phyloP scores from a whole-genome alignment of 2,797 vertebrate species.

The Chanos chanos region DNA sequence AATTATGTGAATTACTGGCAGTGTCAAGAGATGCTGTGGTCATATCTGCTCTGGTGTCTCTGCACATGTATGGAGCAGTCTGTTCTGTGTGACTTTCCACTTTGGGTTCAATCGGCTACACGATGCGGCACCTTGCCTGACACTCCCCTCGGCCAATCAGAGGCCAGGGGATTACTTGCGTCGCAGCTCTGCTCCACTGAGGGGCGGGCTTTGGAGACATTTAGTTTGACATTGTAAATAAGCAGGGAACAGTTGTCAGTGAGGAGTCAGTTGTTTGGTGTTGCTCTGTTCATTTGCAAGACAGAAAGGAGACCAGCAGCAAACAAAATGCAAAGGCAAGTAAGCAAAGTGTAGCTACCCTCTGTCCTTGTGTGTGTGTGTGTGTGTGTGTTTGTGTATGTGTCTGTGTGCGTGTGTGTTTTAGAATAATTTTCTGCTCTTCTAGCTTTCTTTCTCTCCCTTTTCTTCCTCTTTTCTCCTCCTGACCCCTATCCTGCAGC shows the following conservation, averaged over 20 bases:
- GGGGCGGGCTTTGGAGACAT: constrained; percentile 73
- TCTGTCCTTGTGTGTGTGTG: constrained; percentile 28
- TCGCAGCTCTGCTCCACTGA: constrained; percentile 49
- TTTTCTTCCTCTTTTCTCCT: constrained; percentile 52
- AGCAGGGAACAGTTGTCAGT: constrained; percentile 79
- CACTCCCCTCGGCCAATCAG: constrained; percentile 59
- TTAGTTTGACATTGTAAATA: constrained; percentile 88
- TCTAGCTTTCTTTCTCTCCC: constrained; percentile 40
- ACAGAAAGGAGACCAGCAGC: constrained; percentile 49
- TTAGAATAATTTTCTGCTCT: constrained; percentile 68
- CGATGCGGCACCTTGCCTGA: constrained; percentile 71
- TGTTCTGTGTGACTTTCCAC: constrained; percentile 71
- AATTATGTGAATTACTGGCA: no score
- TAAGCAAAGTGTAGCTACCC: constrained; percentile 34
- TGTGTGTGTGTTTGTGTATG: no score
- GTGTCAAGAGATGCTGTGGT: no score
- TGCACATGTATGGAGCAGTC: constrained; percentile 65
- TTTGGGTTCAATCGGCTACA: constrained; percentile 81
- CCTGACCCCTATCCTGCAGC: constrained; percentile 97
- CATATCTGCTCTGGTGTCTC: constrained; percentile 34
- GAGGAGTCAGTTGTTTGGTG: constrained; percentile 68
- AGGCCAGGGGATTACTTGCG: constrained; percentile 47
- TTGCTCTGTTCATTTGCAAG: constrained; percentile 59
- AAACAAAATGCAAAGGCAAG: constrained; percentile 62
- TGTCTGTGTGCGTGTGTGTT: constrained; percentile 29